These are phyloP conservation scores for Drosophila nigromelanica DNA, from an alignment of 1,140 invertebrate genomes.

Conservation along the genomic window DNA sequence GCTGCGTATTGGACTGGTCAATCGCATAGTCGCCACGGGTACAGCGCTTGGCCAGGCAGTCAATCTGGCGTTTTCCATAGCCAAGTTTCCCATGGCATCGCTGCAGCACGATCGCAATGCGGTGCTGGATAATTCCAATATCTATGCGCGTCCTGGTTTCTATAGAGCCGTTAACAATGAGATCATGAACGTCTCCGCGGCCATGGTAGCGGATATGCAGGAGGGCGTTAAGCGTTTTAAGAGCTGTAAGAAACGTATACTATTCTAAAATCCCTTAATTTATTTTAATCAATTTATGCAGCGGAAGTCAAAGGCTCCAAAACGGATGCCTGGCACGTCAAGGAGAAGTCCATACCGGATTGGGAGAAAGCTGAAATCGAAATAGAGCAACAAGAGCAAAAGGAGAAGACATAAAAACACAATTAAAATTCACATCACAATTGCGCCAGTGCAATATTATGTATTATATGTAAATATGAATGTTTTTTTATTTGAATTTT, in stretches of 20 bases:
- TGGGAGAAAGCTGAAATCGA: conserved; percentile 85
- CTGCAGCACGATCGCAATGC: conserved; percentile 90
- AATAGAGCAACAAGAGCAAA: conserved; percentile 39
- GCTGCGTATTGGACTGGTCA: conserved; percentile 90
- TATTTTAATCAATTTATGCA: conserved; percentile 7
- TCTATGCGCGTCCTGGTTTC: conserved; percentile 85
- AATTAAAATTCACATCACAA: no score
- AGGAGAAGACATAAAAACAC: conserved; percentile 21
- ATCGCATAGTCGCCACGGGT: conserved; percentile 90
- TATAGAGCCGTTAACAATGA: conserved; percentile 88
- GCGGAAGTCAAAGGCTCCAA: conserved; percentile 91
- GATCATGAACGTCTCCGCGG: conserved; percentile 86
- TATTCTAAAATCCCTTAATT: background rate
- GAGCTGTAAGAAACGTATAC: conserved; percentile 71
- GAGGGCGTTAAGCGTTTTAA: conserved; percentile 90
- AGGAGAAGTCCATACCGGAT: conserved; percentile 84
- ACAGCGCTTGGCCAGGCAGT: conserved; percentile 92
- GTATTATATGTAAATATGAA: conserved; percentile 31
- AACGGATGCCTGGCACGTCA: conserved; percentile 87
- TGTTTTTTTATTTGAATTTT: conserved; percentile 3
- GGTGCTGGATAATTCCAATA: conserved; percentile 86
- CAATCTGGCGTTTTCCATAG: conserved; percentile 89
- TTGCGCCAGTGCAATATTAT: background rate
- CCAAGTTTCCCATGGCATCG: conserved; percentile 92
- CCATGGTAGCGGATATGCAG: conserved; percentile 87